Base-by-base conservation (phyloP, 2,113 vertebrate species). In the Sigmodon hispidus region DNA sequence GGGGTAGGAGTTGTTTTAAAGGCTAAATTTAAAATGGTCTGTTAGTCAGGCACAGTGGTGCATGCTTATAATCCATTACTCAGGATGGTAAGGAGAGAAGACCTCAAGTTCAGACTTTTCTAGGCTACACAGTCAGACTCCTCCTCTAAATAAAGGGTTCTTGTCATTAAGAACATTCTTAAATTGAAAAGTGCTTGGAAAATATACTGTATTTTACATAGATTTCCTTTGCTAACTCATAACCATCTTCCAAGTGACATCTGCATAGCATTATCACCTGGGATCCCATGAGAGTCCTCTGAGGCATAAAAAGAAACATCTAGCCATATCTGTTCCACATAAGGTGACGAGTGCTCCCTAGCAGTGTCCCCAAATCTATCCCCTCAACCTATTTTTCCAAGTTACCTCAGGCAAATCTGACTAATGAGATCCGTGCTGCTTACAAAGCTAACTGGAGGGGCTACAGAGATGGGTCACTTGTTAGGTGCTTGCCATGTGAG, bases 161-260 rank as follows among this genome's bases (percentile, higher is more conserved):
- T 77, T 79, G 76, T 80, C 55, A 36, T 59, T 57, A 94, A 89
- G 61, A 34, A 75, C 22, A 83, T 61, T 91, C 67, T 45, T 93
- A 69, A 77, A 91, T 12, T 31, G 76, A 69, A 88, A 75, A 95
- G 76, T 83, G 31, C 48, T 81, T 70, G 59, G 87, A 52, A 94
- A 84, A 72, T 57, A 31, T 52, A n/a, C 89, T 43, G 0, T 52
- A 24, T 72, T 65, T 84, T 22, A 26, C 67, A 75, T 83, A 84
- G 59, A 10, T 31, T 75, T 17, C 21, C 12, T 77, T 57, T 40
- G 10, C 8, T 67, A 50, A 90, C 40, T 80, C 48, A 57, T 0
- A 76, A 15, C 40, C 40, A 61, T 57, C 73, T 91, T 92, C 63
- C 24, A 2, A 48, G 2, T 43, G 50, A 55, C 17, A 69, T 87